A percentile compares a stretch with the other conserved stretches of the same genome.
phyloP scores from a whole-genome alignment of 2,888 invertebrate genomes.

The Philonicus albiceps region DNA sequence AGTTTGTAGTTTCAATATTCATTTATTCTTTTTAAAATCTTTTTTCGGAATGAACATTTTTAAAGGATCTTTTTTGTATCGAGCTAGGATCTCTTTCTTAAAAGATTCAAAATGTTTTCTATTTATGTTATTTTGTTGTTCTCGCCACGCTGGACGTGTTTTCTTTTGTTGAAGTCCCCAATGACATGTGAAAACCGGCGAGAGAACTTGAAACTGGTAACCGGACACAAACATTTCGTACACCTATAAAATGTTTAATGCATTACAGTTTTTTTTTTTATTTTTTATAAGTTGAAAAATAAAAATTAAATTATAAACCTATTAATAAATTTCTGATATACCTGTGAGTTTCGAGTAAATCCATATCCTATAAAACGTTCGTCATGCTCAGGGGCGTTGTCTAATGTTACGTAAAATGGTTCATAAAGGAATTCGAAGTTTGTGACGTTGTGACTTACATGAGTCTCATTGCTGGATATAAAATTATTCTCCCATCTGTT shows the following conservation, averaged over 20 bases:
- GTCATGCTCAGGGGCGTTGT: conserved; percentile 84
- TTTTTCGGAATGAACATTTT: conserved; percentile 61
- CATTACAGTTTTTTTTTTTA: not conserved
- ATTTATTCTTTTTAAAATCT: not conserved
- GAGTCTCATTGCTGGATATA: conserved; percentile 70
- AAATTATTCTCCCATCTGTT: conserved; percentile 69
- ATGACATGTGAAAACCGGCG: conserved; percentile 88
- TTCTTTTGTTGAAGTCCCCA: conserved; percentile 86
- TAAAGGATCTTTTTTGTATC: conserved; percentile 63
- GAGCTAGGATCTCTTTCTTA: conserved; percentile 82
- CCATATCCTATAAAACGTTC: conserved; percentile 91
- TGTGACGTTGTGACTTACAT: conserved; percentile 85
- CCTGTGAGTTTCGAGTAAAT: conserved; percentile 91
- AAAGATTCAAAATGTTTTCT: conserved; percentile 82
- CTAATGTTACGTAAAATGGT: conserved; percentile 87
- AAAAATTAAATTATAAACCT: no score
- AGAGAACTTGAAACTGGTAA: conserved; percentile 85
- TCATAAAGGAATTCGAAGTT: conserved; percentile 87
- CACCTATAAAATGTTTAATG: conserved; percentile 69
- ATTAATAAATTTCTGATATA: conserved; percentile 58
- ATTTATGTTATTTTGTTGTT: conserved; percentile 85
- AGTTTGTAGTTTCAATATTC: not conserved
- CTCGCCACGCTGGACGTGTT: conserved; percentile 83
- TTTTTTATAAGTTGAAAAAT: not conserved
- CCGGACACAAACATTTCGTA: conserved; percentile 92